Conservation (phyloP, 2,113 vertebrate species). For the Thunnus maccoyii region DNA sequence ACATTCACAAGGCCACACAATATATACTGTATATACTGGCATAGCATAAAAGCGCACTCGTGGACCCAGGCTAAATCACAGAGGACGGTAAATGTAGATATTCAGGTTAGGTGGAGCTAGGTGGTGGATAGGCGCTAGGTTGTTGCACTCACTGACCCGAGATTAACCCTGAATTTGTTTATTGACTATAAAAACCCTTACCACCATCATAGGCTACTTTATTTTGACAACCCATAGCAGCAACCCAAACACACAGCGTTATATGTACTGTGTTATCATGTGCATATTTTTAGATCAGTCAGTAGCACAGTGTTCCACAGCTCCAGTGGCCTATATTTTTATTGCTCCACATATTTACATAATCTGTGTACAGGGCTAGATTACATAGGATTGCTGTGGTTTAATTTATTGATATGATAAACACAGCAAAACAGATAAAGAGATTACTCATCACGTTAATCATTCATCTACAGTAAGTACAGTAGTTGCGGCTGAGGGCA, state of each 20-base stretch:
- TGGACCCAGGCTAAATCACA: conserved; percentile 2
- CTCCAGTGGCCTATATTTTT: conserved; percentile 69
- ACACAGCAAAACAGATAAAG: conserved; percentile 5
- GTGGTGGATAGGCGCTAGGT: background rate
- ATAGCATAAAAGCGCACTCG: conserved; percentile 2
- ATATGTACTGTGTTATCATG: conserved; percentile 3
- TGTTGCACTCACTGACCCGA: conserved; percentile 3
- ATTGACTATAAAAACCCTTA: conserved; percentile 1
- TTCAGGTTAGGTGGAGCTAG: background rate
- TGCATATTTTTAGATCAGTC: conserved; percentile 66
- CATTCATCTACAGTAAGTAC: background rate
- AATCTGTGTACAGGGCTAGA: conserved; percentile 53
- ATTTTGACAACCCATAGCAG: background rate
- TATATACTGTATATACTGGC: conserved; percentile 4
- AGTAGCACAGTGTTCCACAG: conserved; percentile 50
- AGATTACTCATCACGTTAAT: conserved; percentile 44
- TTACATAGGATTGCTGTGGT: conserved; percentile 50
- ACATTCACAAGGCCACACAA: conserved; percentile 32
- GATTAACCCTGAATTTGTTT: background rate
- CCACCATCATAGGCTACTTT: background rate
- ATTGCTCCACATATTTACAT: conserved; percentile 72
- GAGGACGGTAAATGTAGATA: background rate
- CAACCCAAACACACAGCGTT: conserved; percentile 17
- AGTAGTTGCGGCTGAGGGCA: background rate
- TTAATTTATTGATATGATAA: conserved; percentile 57